phyloP scores from a whole-genome alignment of 1,140 invertebrate species.

The Habropoda laboriosa region DNA sequence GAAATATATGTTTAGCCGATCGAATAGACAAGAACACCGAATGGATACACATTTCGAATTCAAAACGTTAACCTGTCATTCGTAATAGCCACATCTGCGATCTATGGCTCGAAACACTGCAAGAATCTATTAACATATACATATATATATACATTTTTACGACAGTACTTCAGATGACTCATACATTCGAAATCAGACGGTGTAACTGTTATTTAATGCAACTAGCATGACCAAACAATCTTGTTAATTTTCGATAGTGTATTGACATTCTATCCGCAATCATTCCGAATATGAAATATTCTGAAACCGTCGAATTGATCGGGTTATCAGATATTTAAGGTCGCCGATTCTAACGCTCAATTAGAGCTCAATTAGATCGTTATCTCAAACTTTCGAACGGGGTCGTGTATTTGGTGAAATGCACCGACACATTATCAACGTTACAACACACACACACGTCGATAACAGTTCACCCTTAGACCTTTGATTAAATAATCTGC shows the following conservation, averaged over 20 bases:
- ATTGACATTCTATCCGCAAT: background rate
- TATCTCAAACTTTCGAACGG: background rate
- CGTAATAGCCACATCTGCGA: slow-evolving; percentile 19
- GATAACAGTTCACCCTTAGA: background rate
- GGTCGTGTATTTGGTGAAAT: background rate
- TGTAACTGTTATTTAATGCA: background rate
- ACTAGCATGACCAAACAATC: background rate
- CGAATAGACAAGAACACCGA: background rate
- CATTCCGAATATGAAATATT: no score
- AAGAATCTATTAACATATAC: slow-evolving; percentile 40
- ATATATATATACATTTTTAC: no score
- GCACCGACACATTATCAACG: background rate
- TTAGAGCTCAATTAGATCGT: no score
- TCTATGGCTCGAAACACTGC: background rate
- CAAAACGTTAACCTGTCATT: background rate
- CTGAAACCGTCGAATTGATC: background rate
- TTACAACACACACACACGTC: background rate
- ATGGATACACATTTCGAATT: background rate
- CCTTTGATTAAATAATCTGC: background rate
- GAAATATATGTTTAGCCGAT: background rate
- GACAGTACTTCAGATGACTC: slow-evolving; percentile 14
- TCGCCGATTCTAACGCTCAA: background rate
- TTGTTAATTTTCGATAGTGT: background rate
- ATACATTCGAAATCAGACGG: background rate
- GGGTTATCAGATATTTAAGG: background rate